phyloP scores from a whole-genome alignment of 2,113 vertebrate species.

The Ictalurus furcatus region DNA sequence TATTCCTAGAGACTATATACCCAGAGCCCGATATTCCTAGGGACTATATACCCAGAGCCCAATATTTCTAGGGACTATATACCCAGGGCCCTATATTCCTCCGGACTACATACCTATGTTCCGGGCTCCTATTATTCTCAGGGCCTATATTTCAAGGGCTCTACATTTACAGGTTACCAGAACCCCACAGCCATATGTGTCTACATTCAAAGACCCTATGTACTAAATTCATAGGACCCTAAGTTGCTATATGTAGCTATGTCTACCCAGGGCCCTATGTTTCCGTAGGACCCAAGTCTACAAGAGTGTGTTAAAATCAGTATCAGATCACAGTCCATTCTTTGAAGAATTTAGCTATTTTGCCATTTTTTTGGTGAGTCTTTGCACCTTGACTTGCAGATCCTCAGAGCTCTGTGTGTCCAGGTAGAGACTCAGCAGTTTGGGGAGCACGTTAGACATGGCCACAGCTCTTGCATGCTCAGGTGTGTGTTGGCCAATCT shows the following conservation, averaged over 20 bases:
- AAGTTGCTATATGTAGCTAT: background rate
- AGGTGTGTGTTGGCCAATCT: conserved; percentile 84
- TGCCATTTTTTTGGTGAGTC: background rate
- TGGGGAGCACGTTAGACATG: conserved; percentile 75
- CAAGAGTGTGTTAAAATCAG: background rate
- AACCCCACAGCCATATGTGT: background rate
- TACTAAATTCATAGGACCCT: background rate
- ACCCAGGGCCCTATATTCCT: background rate
- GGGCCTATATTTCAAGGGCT: background rate
- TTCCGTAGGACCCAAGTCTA: background rate
- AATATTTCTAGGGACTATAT: background rate
- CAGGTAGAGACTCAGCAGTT: conserved; percentile 83
- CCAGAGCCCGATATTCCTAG: background rate
- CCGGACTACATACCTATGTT: background rate
- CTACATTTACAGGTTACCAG: background rate
- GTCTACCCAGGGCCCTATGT: background rate
- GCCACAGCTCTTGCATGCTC: conserved; percentile 87
- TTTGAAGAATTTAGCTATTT: background rate
- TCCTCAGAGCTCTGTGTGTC: conserved; percentile 83
- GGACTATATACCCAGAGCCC: background rate
- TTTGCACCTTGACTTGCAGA: conserved; percentile 84
- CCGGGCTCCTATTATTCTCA: background rate
- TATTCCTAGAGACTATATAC: background rate
- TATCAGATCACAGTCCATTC: background rate
- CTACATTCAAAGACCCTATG: background rate